Evolutionary conservation across 2,797 vertebrate species (phyloP), one percentile per base, ranked within the genome.

Genomic region (Nannoperca australis): DNA sequence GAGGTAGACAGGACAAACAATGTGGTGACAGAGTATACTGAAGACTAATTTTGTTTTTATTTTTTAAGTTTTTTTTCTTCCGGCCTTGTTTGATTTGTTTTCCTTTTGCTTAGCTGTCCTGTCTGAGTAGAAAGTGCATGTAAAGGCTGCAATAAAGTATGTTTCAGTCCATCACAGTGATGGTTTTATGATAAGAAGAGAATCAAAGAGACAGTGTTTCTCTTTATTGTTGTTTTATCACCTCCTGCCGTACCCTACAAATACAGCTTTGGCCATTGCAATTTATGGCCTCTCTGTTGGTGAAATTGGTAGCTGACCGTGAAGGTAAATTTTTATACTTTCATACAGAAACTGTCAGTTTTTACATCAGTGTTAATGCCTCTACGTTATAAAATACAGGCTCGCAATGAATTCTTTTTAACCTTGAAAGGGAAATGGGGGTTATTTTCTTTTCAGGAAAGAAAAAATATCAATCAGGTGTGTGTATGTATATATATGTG

Each of bases 301-400:
- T 82, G 22, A 82, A 91, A 85, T 76, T 82, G 74, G 70, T 64
- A 75, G 83, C 81, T 82, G 73, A 85, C 76, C 91, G 77, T 91
- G 85, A 88, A 90, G 79, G 90, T 89, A 93, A 66, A 69, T 94
- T 93, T 93, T 93, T 91, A 91, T 93, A 94, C 92, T 93, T 94
- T 94, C 85, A 53, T 87, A 94, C 86, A 85, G 85, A 87, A 66
- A 78, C 73, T 79, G 85, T 86, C 76, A 84, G 79, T 90, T 89
- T 92, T 89, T 85, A 87, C 75, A 85, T 90, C 86, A 82, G 78
- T 86, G 83, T 92, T 84, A 83, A 87, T 88, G 88, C 85, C 83
- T 88, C 88, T 91, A 78, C 67, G 67, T 84, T 88, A 83, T 93
- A 91, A 87, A 91, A 87, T 88, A 88, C 81, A 81, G 85, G 50